Evolutionary conservation across 1,140 invertebrate species (phyloP), one percentile per base, ranked within the genome.

Genomic region (Trichoplusia ni): DNA sequence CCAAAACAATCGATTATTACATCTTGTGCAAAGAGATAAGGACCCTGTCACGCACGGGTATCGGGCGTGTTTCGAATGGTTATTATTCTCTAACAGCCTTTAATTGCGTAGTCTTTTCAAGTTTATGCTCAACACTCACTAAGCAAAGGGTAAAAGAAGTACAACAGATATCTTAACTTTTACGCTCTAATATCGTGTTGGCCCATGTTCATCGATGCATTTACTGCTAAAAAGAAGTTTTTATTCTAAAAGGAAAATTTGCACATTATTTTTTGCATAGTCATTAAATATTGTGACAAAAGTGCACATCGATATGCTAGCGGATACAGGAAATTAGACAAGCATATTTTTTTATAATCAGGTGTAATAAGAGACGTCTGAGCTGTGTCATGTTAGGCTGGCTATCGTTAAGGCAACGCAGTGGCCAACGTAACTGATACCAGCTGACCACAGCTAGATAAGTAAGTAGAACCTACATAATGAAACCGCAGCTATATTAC

Each of bases 1-100:
- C 35, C 66, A 68, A 68, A 63, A 59, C 66, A 58, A 63, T 69
- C 46, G 53, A 58, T 69, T 64, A 69, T 60, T 69, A 60, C 46
- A 51, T 31, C 37, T 40, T 49, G 58, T 25, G 58, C 46, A 51
- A 67, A 35, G 23, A 59, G 63, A 60, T 66, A 66, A 66, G 64
- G 25, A 31, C 38, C 42, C n/a, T 49, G 25, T 47, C 58, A 61
- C 58, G 31, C 58, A 61, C 58, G 54, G 38, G 38, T 31, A n/a
- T 58, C n/a, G 54, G 54, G 42, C 54, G 37, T 58, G 38, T 44
- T 58, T 31, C 54, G 54, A 44, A 58, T 29, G 23, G n/a, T 13
- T 42, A 58, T 58, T 42, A 23, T 58, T 29, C 9, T 18, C 8
- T 44, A 42, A 38, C 19, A n/a, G 5, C 16, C 16, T 19, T 9